A percentile compares a stretch with the other conserved stretches of the same genome.
phyloP scores from a whole-genome alignment of 2,113 vertebrate genomes.

The Ictalurus furcatus region DNA sequence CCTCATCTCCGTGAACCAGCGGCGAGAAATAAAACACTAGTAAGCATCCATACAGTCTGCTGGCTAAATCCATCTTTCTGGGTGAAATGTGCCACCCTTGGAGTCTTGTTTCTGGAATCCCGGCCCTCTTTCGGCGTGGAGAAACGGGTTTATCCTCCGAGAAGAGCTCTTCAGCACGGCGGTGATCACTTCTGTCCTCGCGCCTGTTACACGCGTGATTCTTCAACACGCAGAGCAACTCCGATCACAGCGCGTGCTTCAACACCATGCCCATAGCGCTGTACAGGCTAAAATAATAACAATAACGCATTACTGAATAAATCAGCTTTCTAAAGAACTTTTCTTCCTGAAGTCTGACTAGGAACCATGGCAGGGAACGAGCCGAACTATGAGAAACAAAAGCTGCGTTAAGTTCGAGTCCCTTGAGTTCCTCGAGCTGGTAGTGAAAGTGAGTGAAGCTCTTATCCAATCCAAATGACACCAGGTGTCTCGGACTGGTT shows the following conservation, averaged over 20 bases:
- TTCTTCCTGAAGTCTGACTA: not conserved
- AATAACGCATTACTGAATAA: not conserved
- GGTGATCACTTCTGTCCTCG: conserved; percentile 4
- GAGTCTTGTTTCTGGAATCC: conserved; percentile 25
- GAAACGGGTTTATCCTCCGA: conserved; percentile 43
- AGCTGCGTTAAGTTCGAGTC: not conserved
- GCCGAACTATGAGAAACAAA: not conserved
- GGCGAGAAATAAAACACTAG: conserved; percentile 71
- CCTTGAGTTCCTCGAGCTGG: conserved; percentile 35
- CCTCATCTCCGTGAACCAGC: conserved; percentile 77
- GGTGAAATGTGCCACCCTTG: conserved; percentile 42
- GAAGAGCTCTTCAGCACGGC: conserved; percentile 43
- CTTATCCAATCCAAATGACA: conserved; percentile 28
- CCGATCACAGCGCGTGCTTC: conserved; percentile 17
- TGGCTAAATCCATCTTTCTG: conserved; percentile 81
- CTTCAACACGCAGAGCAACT: conserved; percentile 27
- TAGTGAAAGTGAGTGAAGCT: conserved; percentile 23
- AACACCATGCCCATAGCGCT: not conserved
- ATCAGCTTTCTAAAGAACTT: conserved; percentile 6
- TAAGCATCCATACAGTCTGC: conserved; percentile 82
- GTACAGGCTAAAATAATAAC: not conserved
- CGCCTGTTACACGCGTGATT: conserved; percentile 42
- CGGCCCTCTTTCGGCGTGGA: conserved; percentile 7
- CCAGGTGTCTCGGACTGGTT: conserved; percentile 42
- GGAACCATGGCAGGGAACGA: not conserved